Conservation (phyloP, 2,113 vertebrate genomes). For the Saccopteryx bilineata region DNA sequence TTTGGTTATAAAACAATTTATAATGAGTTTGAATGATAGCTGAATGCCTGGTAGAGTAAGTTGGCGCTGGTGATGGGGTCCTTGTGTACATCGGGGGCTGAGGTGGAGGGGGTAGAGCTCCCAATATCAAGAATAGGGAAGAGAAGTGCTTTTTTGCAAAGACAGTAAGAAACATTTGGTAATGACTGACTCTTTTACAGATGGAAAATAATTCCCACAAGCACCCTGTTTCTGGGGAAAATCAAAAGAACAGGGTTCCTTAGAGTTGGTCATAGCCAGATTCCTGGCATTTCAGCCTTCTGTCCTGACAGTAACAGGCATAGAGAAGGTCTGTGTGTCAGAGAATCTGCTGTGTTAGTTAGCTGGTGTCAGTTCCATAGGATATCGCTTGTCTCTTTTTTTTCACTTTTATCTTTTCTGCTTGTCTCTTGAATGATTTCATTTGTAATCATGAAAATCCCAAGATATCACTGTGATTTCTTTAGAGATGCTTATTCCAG, state of each 20-base stretch:
- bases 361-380: neutral
- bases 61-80: neutral
- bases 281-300: neutral
- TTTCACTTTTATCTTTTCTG: neutral
- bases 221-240: neutral
- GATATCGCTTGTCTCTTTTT: neutral
- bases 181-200: neutral
- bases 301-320: neutral
- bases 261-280: neutral
- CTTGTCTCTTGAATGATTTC: neutral
- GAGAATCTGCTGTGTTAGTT: neutral
- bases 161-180: neutral
- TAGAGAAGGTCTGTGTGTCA: neutral
- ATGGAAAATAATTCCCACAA: neutral
- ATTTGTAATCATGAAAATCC: neutral
- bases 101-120: neutral
- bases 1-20: neutral
- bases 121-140: neutral
- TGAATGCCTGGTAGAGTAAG: rapidly evolving
- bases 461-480: neutral
- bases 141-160: neutral
- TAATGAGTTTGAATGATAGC: neutral
- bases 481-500: neutral
- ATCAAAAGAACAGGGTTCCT: neutral
- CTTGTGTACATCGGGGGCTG: neutral